phyloP scores from a whole-genome alignment of 2,888 invertebrate genomes.

The Apoda limacodes region DNA sequence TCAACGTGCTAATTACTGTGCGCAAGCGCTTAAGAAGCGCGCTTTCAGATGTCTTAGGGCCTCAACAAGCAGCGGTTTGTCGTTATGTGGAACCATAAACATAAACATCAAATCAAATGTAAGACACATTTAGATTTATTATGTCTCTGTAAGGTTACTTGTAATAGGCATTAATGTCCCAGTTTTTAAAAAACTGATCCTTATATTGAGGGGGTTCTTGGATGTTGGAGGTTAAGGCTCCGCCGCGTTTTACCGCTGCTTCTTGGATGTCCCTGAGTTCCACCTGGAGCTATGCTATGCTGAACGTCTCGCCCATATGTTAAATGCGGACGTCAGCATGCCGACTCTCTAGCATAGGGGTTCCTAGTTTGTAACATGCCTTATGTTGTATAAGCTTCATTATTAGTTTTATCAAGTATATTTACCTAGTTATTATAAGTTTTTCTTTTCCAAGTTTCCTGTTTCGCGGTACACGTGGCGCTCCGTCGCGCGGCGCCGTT shows the following conservation, averaged over 20 bases:
- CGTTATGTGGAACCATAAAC: no score
- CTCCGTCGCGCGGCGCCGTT: conserved; percentile 38
- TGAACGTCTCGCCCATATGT: conserved; percentile 55
- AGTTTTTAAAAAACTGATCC: no score
- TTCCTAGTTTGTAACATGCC: conserved; percentile 45
- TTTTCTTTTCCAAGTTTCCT: conserved; percentile 56
- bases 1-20: no score
- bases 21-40: no score
- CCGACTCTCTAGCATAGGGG: conserved; percentile 55
- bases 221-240: conserved; percentile 1
- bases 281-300: conserved; percentile 28
- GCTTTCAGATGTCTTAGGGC: no score
- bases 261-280: conserved; percentile 16
- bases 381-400: conserved; percentile 54
- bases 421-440: conserved; percentile 43
- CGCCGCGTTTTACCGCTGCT: no score
- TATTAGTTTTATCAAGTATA: conserved; percentile 51
- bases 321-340: conserved; percentile 45
- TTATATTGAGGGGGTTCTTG: no score
- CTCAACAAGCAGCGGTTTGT: no score
- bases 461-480: conserved; percentile 38
- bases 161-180: no score
- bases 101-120: no score
- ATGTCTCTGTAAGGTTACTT: no score
- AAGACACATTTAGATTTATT: no score